Percentiles rank a stretch among this genome's conserved stretches.
Evolutionary conservation across 1,140 invertebrate species (phyloP).

Genomic region (Calliphora vicina): DNA sequence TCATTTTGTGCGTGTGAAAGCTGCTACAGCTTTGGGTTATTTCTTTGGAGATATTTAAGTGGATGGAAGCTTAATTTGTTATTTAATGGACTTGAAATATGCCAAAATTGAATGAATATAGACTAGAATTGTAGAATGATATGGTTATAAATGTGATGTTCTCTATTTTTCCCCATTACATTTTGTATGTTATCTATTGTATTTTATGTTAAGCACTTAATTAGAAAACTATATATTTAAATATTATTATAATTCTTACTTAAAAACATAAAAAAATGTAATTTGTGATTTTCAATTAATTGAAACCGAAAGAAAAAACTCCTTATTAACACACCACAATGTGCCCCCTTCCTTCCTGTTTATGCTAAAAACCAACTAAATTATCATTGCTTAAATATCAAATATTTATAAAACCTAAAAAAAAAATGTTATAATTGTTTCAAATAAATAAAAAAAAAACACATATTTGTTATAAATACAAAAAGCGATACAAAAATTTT

Average conservation of each 20-base stretch:
- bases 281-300: background rate
- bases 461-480: background rate
- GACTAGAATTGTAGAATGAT: background rate
- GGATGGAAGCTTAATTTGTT: constrained; percentile 9
- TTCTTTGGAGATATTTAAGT: constrained; percentile 62
- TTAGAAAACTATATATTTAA: background rate
- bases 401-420: background rate
- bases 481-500: background rate
- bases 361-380: no score
- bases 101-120: constrained; percentile 7
- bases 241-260: background rate
- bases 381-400: background rate
- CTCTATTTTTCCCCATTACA: background rate
- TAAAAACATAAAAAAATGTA: background rate
- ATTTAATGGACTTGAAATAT: background rate
- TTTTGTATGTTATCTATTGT: constrained; percentile 1
- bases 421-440: background rate
- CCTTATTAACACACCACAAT: background rate
- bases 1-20: constrained; percentile 66
- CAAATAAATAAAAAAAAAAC: background rate
- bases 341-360: background rate
- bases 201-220: background rate
- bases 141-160: background rate
- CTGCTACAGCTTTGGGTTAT: constrained; percentile 68
- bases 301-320: no score